phyloP scores from a whole-genome alignment of 2,888 invertebrate genomes.

The Atrina japonica region DNA sequence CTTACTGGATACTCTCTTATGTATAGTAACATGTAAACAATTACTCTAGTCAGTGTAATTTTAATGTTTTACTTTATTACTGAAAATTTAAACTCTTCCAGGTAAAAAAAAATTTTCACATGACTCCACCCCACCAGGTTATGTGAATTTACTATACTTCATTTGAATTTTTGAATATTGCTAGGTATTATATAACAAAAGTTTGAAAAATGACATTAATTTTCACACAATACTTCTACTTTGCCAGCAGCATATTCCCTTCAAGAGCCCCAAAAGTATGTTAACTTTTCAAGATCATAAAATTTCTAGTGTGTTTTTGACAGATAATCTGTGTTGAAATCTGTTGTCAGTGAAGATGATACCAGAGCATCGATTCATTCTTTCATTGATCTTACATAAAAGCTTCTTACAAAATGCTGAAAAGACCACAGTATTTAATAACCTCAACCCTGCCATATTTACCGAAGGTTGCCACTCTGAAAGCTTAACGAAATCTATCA shows the following conservation, averaged over 20 bases:
- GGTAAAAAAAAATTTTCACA: too few relatives aligned
- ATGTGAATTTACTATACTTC: too few relatives aligned
- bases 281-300: background rate
- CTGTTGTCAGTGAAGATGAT: conserved; percentile 3
- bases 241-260: too few relatives aligned
- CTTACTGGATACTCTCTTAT: too few relatives aligned
- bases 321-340: conserved; percentile 6
- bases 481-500: conserved; percentile 2
- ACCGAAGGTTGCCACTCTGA: background rate
- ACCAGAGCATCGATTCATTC: background rate
- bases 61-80: too few relatives aligned
- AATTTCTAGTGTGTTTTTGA: background rate
- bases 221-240: too few relatives aligned
- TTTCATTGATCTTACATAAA: conserved; percentile 1
- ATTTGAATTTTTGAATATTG: too few relatives aligned
- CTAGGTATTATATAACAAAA: background rate
- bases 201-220: background rate
- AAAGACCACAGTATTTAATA: conserved; percentile 13
- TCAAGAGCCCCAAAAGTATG: background rate
- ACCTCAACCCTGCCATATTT: background rate
- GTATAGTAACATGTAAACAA: too few relatives aligned
- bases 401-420: conserved; percentile 11
- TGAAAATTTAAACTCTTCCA: too few relatives aligned
- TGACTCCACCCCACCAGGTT: too few relatives aligned
- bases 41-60: too few relatives aligned